Conservation (phyloP, 1,140 invertebrate species). For the Drosophila pseudoobscura region DNA sequence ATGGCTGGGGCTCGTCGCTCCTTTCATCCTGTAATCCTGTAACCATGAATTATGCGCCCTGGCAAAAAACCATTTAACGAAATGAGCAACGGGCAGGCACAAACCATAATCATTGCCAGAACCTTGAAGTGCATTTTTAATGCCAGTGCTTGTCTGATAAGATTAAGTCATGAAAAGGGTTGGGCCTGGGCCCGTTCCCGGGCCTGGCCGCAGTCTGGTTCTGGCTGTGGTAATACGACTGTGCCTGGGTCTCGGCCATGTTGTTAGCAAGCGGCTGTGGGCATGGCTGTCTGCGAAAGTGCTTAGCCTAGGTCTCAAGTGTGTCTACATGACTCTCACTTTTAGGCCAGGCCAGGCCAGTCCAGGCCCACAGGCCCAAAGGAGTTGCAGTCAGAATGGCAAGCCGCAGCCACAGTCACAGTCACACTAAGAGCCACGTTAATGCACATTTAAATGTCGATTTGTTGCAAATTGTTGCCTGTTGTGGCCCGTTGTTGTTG, state of each 20-base stretch:
- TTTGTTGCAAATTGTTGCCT: slow-evolving; percentile 72
- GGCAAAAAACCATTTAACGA: slow-evolving; percentile 73
- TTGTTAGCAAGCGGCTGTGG: slow-evolving; percentile 27
- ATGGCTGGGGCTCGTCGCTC: slow-evolving; percentile 1
- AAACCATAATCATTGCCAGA: slow-evolving; percentile 68
- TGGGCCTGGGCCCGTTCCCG: slow-evolving; percentile 6
- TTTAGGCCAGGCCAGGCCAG: slow-evolving; percentile 34
- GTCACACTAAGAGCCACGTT: slow-evolving; percentile 15
- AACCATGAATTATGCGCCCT: slow-evolving; percentile 73
- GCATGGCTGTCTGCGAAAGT: slow-evolving; percentile 63
- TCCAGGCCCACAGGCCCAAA: background rate
- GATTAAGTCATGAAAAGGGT: slow-evolving; percentile 78
- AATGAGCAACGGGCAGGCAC: slow-evolving; percentile 53
- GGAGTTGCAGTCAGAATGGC: slow-evolving; percentile 36
- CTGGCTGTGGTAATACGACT: background rate
- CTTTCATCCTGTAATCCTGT: slow-evolving; percentile 65
- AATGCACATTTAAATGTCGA: slow-evolving; percentile 77
- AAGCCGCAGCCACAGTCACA: background rate
- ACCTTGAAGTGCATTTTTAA: slow-evolving; percentile 81
- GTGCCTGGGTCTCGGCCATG: slow-evolving; percentile 11
- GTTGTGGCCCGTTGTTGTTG: slow-evolving; percentile 31
- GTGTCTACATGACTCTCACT: slow-evolving; percentile 79
- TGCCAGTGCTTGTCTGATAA: slow-evolving; percentile 80
- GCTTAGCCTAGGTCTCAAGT: slow-evolving; percentile 70
- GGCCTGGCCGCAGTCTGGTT: background rate